Percentiles rank a stretch among this genome's conserved stretches.
Evolutionary conservation across 92 coral and sea anemone species (phyloP).

Genomic region (Phymanthus crucifer): DNA sequence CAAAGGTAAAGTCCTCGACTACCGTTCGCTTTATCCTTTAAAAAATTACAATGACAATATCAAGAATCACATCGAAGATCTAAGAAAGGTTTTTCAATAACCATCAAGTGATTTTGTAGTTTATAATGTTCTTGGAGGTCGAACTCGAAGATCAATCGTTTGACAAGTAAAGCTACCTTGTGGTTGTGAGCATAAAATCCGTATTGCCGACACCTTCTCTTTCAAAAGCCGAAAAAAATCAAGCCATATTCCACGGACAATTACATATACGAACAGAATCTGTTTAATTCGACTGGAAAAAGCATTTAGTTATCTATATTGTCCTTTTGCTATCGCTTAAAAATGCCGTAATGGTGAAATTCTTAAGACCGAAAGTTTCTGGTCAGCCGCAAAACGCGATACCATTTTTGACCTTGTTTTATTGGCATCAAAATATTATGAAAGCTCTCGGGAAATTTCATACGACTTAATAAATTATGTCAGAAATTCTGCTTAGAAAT

Average conservation of each 20-base stretch:
- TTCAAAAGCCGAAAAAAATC: background rate
- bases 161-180: constrained; percentile 15
- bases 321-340: background rate
- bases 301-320: background rate
- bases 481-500: background rate
- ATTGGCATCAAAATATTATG: background rate
- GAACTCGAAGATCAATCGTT: background rate
- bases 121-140: background rate
- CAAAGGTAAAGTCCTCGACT: constrained; percentile 17
- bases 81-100: background rate
- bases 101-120: background rate
- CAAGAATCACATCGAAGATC: background rate
- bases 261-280: background rate
- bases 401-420: background rate
- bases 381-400: constrained; percentile 21
- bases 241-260: background rate
- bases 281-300: background rate
- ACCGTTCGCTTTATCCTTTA: background rate
- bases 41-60: background rate
- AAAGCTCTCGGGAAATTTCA: background rate
- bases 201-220: background rate
- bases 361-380: background rate
- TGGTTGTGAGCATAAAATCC: background rate
- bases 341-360: background rate
- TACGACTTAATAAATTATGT: background rate